phyloP scores from a whole-genome alignment of 64 coral and sea anemone genomes.

The Montipora foliosa region DNA sequence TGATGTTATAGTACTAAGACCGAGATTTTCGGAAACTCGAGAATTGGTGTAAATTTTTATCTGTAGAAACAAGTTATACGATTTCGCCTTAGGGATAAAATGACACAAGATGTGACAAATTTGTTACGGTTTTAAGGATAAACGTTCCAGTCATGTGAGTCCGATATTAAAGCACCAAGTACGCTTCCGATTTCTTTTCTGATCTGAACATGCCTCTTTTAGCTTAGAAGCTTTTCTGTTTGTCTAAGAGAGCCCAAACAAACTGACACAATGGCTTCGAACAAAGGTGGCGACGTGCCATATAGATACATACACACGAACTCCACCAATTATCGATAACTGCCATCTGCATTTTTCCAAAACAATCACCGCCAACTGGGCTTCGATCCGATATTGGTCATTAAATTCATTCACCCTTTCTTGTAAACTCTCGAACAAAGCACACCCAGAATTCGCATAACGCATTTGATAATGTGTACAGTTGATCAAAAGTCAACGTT shows the following conservation, averaged over 20 bases:
- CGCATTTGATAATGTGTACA: neutral
- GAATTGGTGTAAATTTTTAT: too few relatives aligned
- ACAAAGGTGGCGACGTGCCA: slow-evolving; percentile 47
- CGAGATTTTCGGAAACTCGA: too few relatives aligned
- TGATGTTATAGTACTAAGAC: too few relatives aligned
- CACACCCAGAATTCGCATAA: neutral
- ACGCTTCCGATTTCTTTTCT: neutral
- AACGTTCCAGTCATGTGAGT: neutral
- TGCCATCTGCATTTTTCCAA: neutral
- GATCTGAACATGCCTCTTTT: neutral
- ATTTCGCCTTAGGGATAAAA: neutral
- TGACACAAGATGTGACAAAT: neutral
- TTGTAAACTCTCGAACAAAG: neutral
- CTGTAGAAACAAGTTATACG: neutral
- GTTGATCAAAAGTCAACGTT: neutral
- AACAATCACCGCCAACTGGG: neutral
- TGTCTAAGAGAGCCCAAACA: neutral
- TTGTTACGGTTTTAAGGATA: neutral
- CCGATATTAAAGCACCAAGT: neutral
- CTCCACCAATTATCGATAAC: neutral
- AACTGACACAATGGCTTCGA: slow-evolving; percentile 7
- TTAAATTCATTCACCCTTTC: neutral
- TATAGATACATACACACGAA: neutral
- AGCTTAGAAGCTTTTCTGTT: neutral
- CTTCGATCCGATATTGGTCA: neutral